These are phyloP conservation scores for Pristionchus japonicus DNA, from an alignment of 2,888 invertebrate species.

Conservation along the genomic window DNA sequence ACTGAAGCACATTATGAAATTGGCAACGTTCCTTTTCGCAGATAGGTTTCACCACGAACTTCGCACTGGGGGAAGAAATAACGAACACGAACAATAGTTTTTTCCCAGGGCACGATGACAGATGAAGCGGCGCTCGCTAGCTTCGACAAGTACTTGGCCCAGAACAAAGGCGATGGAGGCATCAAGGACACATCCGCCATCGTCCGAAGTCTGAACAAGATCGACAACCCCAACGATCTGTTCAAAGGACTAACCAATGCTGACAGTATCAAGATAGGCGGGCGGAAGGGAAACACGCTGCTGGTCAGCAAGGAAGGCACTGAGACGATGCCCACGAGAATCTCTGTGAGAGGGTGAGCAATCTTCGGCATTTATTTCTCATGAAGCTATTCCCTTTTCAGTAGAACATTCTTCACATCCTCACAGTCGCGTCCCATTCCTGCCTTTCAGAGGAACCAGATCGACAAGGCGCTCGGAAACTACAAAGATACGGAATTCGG, in stretches of 20 bases:
- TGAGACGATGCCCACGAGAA: conserved; percentile 1
- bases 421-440: neutral
- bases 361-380: neutral
- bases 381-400: neutral
- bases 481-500: neutral
- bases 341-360: conserved; percentile 4
- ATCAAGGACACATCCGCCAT: conserved; percentile 44
- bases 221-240: conserved; percentile 43
- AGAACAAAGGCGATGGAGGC: conserved; percentile 44
- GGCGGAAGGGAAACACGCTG: conserved; percentile 42
- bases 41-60: no score
- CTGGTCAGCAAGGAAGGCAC: neutral
- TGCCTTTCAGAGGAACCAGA: neutral
- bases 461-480: neutral
- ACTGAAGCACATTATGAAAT: no score
- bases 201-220: conserved; percentile 47
- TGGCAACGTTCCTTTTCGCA: no score
- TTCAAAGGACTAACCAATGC: conserved; percentile 36
- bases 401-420: neutral
- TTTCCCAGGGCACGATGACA: conserved; percentile 34
- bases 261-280: conserved; percentile 26
- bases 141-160: conserved; percentile 29
- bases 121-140: conserved; percentile 9
- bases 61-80: no score
- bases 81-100: no score